These are phyloP conservation scores for Bungarus multicinctus DNA, from an alignment of 2,113 vertebrate species.

Conservation along the genomic window DNA sequence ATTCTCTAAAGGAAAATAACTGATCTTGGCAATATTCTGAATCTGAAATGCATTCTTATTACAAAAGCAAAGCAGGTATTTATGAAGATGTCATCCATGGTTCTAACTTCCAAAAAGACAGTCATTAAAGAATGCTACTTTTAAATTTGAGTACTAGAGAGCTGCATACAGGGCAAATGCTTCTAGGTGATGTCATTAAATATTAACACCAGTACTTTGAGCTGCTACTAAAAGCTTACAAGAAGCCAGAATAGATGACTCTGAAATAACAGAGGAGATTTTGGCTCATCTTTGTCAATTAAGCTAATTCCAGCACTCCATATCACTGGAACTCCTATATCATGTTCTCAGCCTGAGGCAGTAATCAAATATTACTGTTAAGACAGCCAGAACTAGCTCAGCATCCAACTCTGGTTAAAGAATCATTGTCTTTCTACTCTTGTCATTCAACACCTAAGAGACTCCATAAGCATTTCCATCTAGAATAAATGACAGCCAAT, in stretches of 20 bases:
- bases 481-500: neutral
- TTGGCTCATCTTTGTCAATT: neutral
- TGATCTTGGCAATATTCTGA: neutral
- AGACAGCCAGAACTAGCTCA: neutral
- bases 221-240: neutral
- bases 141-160: neutral
- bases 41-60: neutral
- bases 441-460: neutral
- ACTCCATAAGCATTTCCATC: neutral
- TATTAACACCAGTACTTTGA: neutral
- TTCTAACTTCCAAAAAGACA: neutral
- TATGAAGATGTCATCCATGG: neutral
- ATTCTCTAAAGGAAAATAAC: neutral
- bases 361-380: neutral
- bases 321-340: neutral
- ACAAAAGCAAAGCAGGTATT: neutral
- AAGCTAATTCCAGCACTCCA: neutral
- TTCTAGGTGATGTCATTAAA: neutral
- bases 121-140: neutral
- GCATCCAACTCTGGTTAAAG: neutral
- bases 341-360: neutral
- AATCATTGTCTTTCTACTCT: neutral
- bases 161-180: neutral
- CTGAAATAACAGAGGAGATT: neutral
- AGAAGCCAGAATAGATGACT: neutral